Conservation (phyloP, 2,797 vertebrate genomes). For the Coranthus polyacanthus region DNA sequence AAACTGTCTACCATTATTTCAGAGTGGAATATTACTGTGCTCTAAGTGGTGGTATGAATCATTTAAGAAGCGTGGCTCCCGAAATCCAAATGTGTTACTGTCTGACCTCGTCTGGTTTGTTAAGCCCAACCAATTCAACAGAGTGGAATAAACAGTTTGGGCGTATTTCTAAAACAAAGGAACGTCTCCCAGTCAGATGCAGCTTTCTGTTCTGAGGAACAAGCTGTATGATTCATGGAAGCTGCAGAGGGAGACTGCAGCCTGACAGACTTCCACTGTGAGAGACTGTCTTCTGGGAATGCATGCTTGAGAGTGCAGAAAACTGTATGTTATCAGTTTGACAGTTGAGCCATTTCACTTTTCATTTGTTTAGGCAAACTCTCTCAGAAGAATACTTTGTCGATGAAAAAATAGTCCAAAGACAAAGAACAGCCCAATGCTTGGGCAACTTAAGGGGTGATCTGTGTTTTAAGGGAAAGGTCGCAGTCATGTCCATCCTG, state of each 20-base stretch:
- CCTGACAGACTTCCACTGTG: conserved; percentile 67
- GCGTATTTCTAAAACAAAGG: conserved; percentile 50
- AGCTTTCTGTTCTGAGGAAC: conserved; percentile 54
- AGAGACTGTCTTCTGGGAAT: conserved; percentile 67
- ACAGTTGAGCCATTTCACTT: conserved; percentile 78
- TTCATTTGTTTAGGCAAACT: conserved; percentile 77
- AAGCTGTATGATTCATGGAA: conserved; percentile 66
- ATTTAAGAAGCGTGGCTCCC: conserved; percentile 45
- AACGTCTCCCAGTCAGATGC: not conserved
- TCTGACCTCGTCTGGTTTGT: conserved; percentile 59
- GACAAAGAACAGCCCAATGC: conserved; percentile 63
- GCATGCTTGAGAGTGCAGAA: conserved; percentile 73
- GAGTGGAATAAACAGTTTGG: conserved; percentile 35
- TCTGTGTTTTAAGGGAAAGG: conserved; percentile 24
- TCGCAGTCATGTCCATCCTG: conserved; percentile 44
- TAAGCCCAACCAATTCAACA: conserved; percentile 30
- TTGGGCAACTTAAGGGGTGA: conserved; percentile 10
- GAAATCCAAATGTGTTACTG: conserved; percentile 34
- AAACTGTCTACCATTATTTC: conserved; percentile 47
- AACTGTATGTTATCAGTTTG: conserved; percentile 81
- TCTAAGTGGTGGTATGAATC: conserved; percentile 51
- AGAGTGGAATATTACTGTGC: conserved; percentile 54
- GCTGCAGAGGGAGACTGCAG: conserved; percentile 39
- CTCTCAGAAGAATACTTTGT: conserved; percentile 63
- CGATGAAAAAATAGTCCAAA: conserved; percentile 63